Base-by-base conservation (phyloP, 2,888 invertebrate genomes). In the Panopea generosa region DNA sequence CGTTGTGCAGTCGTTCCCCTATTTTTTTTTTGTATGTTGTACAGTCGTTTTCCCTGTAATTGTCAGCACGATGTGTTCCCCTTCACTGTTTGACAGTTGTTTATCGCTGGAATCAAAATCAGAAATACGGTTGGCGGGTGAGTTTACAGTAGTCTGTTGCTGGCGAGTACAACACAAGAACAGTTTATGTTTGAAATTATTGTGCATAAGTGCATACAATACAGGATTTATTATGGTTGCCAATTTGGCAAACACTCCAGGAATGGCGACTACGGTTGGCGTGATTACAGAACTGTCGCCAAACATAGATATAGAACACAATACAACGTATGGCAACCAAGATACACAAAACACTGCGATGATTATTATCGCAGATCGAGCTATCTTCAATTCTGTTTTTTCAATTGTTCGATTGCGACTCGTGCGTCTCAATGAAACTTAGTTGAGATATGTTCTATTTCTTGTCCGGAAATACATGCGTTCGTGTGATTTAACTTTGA, bases 291-390 rank as follows among this genome's bases (percentile, higher is more conserved):
- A 47, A 7, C 62, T 56, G 33, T 74, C 57, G 18, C 73, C 73
- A 22, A 62, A 74, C 56, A 62, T 50, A 2, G 56, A 57, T 18
- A 74, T 57, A 24, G 33, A 62, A 20, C 61, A 33, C 4, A 74
- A 62, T 50, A 74, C 26, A 24, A 67, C 50, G 57, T 67, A 74
- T 11, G 73, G 73, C 22, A 57, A 27, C 73, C 73, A 74, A 9
- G 73, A 74, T n/a, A 62, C 18, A 24, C 61, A 62, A 47, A 74
- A 74, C 47, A 72, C 49, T 9, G 22, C 26, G 3, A 72, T 61
- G 6, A 72, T 26, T 3, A 67, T 26, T 1, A 66, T 26, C 1
- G 38, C 60, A 22, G 61, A 33, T 38, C 55, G 43, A 4, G 66
- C 72, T 3, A 61, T 66, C 33, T 72, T 72, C 0, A 66, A 27